A percentile compares a stretch with the other conserved stretches of the same genome.
phyloP scores from a whole-genome alignment of 2,888 invertebrate genomes.

The Cryptus armator region DNA sequence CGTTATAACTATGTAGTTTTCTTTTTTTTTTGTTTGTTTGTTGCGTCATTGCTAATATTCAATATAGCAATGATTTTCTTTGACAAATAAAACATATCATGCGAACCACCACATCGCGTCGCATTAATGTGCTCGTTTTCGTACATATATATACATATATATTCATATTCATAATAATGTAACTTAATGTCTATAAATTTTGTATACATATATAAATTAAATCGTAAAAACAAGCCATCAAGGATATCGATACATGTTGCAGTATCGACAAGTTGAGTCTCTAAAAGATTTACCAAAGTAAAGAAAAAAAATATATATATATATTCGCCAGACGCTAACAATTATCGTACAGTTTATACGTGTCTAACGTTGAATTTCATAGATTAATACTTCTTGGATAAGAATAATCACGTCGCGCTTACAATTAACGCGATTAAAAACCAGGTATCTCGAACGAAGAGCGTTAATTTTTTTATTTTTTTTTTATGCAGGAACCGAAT shows the following conservation, averaged over 20 bases:
- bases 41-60: constrained; percentile 36
- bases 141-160: constrained; percentile 68
- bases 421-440: constrained; percentile 30
- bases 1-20: constrained; percentile 4
- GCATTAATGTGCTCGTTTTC: constrained; percentile 59
- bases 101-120: constrained; percentile 34
- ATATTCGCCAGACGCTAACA: constrained; percentile 67
- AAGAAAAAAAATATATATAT: constrained; percentile 24
- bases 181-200: constrained; percentile 69
- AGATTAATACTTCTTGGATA: constrained; percentile 70
- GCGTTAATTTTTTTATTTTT: constrained; percentile 30
- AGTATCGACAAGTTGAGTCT: constrained; percentile 43
- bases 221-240: constrained; percentile 79
- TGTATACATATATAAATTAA: constrained; percentile 74
- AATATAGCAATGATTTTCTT: constrained; percentile 54
- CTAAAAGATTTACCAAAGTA: constrained; percentile 49
- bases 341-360: constrained; percentile 75
- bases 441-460: constrained; percentile 13
- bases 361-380: constrained; percentile 71
- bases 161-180: constrained; percentile 58
- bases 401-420: constrained; percentile 63
- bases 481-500: constrained; percentile 17
- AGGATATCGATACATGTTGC: constrained; percentile 45
- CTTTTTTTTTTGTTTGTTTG: not conserved
- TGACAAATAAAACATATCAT: constrained; percentile 47